phyloP scores from a whole-genome alignment of 2,797 vertebrate species.

The Scarus forsteni region DNA sequence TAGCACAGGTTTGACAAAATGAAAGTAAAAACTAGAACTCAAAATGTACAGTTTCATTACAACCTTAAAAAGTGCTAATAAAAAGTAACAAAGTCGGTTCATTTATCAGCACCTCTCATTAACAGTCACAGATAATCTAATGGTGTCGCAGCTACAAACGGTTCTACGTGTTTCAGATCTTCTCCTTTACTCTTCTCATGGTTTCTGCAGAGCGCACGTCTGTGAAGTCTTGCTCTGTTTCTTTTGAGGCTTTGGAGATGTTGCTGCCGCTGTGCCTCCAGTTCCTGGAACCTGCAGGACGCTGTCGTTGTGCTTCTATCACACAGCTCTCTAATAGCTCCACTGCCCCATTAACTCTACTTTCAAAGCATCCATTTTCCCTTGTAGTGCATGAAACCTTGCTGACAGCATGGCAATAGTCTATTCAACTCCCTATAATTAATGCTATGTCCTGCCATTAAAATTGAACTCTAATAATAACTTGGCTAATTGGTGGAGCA shows the following conservation, averaged over 20 bases:
- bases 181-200: background rate
- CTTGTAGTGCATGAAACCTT: slow-evolving; percentile 21
- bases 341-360: slow-evolving; percentile 27
- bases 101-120: background rate
- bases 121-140: background rate
- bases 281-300: slow-evolving; percentile 30
- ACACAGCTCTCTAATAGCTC: slow-evolving; percentile 19
- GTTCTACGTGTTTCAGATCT: background rate
- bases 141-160: background rate
- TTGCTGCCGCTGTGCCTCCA: background rate
- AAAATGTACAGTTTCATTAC: background rate
- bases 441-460: slow-evolving; percentile 28
- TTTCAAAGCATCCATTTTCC: slow-evolving; percentile 24
- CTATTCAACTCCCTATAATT: slow-evolving; percentile 42
- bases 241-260: background rate
- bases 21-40: background rate
- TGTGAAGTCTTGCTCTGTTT: background rate
- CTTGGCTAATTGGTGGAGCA: slow-evolving; percentile 25
- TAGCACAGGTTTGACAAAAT: background rate
- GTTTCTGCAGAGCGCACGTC: background rate
- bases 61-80: background rate
- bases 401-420: slow-evolving; percentile 39
- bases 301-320: slow-evolving; percentile 14
- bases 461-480: slow-evolving; percentile 45
- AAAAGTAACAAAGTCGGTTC: background rate